These are phyloP conservation scores for Chrysolina oricalcia DNA, from an alignment of 2,888 invertebrate genomes.

Conservation along the genomic window DNA sequence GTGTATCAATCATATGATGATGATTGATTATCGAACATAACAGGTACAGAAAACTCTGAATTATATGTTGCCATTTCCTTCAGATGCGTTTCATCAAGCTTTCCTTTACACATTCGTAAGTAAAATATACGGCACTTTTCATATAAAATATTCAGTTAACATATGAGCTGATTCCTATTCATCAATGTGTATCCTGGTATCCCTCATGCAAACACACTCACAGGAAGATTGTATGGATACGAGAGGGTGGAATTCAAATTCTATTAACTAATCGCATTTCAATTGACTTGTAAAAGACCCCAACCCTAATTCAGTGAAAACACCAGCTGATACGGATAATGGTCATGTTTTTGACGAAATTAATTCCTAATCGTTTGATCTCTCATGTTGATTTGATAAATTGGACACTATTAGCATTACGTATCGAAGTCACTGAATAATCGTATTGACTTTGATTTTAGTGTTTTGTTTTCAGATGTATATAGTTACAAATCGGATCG, in stretches of 20 bases:
- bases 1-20: no score
- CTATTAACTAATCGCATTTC: slow-evolving; percentile 60
- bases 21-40: no score
- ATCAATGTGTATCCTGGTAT: not conserved
- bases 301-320: slow-evolving; percentile 56
- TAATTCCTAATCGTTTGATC: slow-evolving; percentile 49
- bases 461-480: no score
- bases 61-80: not conserved
- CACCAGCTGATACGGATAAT: slow-evolving; percentile 53
- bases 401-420: not conserved
- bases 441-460: no score
- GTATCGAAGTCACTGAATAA: not conserved
- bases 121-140: not conserved
- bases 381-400: slow-evolving; percentile 42
- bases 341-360: slow-evolving; percentile 47
- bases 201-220: slow-evolving; percentile 10
- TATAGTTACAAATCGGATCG: no score
- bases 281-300: slow-evolving; percentile 59
- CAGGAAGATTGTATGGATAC: slow-evolving; percentile 22
- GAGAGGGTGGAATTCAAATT: slow-evolving; percentile 50
- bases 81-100: not conserved
- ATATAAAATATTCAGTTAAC: not conserved
- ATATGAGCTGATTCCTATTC: slow-evolving; percentile 1
- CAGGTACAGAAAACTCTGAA: no score
- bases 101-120: not conserved